Base-by-base conservation (phyloP, 2,888 invertebrate species). In the Pristionchus maxplancki region DNA sequence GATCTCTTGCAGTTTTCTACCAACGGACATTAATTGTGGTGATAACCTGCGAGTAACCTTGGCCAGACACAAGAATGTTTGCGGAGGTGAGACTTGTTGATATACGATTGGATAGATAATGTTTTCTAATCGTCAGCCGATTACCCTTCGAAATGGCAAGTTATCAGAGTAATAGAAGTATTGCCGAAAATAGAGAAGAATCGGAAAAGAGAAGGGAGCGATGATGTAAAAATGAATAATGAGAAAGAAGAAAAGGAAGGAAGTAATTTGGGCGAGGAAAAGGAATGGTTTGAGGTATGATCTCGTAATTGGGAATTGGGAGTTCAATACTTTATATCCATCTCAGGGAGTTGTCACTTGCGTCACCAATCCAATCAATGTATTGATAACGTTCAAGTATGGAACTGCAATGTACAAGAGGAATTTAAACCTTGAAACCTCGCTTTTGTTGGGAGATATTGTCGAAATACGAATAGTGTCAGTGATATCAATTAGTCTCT, bases 71-170 rank as follows among this genome's bases (percentile, higher is more conserved):
- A 58, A 58, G 58, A 6, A 58, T 58, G 58, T 8, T 8, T 58
- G 24, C 24, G 1, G n/a, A 58, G n/a, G 58, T 58, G n/a, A 58
- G 58, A 58, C 24, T 17, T 20, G 24, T 1, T 48, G 58, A 20
- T 11, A 17, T 58, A n/a, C n/a, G n/a, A n/a, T 58, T 58, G 8
- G 6, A 20, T n/a, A 20, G 64, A 64, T 3, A 9, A 24, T 6
- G 58, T 58, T n/a, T n/a, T 9, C 13, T 15, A 74, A 0, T 40
- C 15, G 40, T 74, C 24, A 78, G 78, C 44, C n/a, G 44, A 44
- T 48, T 28, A 44, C 15, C 78, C 78, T 11, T 78, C 78, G 28
- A 78, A 78, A 78, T 78, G 78, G 78, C 78, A 48, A 78, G 78
- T 78, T 0, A 78, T 28, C 8, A 44, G 1, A 11, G 0, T 78